These are phyloP conservation scores for Tylochromis polylepis DNA, from an alignment of 2,113 vertebrate species.

Conservation along the genomic window DNA sequence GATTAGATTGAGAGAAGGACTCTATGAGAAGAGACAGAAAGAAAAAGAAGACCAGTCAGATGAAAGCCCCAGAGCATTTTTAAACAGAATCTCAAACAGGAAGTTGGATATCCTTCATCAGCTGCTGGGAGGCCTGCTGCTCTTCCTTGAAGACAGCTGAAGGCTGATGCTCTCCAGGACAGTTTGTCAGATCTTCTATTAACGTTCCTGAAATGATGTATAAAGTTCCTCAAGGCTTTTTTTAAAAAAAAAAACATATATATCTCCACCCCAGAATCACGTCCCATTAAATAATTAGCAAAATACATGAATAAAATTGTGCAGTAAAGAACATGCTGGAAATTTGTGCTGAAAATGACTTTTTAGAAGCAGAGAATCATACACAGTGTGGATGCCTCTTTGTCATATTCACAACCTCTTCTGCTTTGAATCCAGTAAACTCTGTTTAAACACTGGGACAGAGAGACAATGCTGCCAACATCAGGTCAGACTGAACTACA, in stretches of 20 bases:
- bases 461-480: neutral
- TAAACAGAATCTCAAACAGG: neutral
- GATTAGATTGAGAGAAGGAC: conserved; percentile 82
- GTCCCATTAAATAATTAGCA: too few relatives aligned
- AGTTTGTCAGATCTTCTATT: neutral
- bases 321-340: neutral
- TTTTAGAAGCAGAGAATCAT: too few relatives aligned
- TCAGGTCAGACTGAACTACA: neutral
- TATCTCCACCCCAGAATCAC: too few relatives aligned
- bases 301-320: too few relatives aligned
- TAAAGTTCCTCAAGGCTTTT: neutral
- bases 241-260: too few relatives aligned
- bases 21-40: conserved; percentile 62
- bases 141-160: neutral
- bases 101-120: neutral
- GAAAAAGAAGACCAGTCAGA: neutral
- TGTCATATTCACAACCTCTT: neutral
- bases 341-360: too few relatives aligned
- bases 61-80: neutral
- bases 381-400: too few relatives aligned
- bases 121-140: neutral
- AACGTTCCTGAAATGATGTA: neutral
- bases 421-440: neutral
- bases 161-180: neutral
- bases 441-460: neutral